A percentile compares a stretch with the other conserved stretches of the same genome.
Conservation (phyloP, 2,113 vertebrate genomes). For the Callocephalon fimbriatum region DNA sequence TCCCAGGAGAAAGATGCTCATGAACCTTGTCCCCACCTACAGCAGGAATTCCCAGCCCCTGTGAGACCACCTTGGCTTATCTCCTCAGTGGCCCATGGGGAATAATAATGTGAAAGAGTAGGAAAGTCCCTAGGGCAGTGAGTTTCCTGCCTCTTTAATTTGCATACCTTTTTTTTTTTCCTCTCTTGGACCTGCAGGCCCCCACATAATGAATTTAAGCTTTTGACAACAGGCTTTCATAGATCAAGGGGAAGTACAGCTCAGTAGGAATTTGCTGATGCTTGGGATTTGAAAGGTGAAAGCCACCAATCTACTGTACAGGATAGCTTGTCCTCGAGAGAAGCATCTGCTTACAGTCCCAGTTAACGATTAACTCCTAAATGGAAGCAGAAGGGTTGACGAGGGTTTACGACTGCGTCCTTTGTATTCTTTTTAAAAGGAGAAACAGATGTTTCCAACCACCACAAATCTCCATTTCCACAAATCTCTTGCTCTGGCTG, state of each 20-base stretch:
- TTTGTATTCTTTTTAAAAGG: background rate
- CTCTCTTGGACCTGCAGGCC: background rate
- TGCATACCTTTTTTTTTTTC: background rate
- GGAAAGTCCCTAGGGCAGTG: background rate
- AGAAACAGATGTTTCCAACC: constrained; percentile 28
- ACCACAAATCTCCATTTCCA: background rate
- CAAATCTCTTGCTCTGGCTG: background rate
- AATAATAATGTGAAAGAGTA: background rate
- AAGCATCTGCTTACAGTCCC: background rate
- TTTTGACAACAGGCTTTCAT: background rate
- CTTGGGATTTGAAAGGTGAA: background rate
- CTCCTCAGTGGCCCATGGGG: background rate
- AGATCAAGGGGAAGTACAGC: background rate
- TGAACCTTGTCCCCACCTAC: background rate
- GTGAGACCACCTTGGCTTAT: background rate
- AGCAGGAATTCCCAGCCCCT: background rate
- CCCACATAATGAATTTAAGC: background rate
- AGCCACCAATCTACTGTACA: background rate
- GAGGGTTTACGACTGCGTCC: background rate
- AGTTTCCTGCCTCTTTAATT: background rate
- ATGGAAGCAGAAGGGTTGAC: background rate
- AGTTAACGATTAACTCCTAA: background rate
- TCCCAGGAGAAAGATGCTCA: background rate
- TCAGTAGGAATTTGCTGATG: background rate
- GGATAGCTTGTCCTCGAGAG: background rate